A percentile compares a stretch with the other conserved stretches of the same genome.
These are phyloP conservation scores for Luffia ferchaultella DNA, from an alignment of 2,888 invertebrate genomes.

Conservation along the genomic window DNA sequence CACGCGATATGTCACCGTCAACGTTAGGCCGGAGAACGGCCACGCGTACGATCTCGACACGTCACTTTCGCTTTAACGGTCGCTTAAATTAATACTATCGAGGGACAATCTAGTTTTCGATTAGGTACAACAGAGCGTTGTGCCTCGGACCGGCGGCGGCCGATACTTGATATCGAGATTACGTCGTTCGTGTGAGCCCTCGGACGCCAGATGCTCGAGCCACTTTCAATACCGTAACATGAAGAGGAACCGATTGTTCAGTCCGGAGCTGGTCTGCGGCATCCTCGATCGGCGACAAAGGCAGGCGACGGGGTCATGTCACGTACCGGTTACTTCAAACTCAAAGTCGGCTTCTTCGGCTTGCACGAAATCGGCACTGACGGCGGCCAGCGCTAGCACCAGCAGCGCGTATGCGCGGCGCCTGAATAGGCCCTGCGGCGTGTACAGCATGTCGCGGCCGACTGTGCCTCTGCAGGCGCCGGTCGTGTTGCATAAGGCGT, in stretches of 20 bases:
- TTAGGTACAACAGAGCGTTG: too few relatives aligned
- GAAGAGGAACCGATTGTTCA: too few relatives aligned
- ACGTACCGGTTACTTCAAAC: background rate
- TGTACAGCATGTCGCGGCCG: background rate
- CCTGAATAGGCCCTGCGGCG: background rate
- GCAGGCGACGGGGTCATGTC: background rate
- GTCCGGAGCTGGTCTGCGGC: background rate
- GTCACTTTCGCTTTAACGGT: background rate
- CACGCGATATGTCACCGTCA: background rate
- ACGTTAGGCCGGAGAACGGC: background rate
- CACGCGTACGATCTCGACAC: background rate
- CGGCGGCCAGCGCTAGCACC: background rate
- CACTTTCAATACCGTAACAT: conserved; percentile 8
- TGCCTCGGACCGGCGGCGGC: too few relatives aligned
- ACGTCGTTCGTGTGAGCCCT: conserved; percentile 12
- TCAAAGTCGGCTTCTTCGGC: background rate
- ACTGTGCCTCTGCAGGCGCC: background rate
- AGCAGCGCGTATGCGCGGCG: background rate
- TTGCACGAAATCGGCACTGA: background rate
- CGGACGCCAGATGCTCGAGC: conserved; percentile 17
- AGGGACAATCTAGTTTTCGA: background rate
- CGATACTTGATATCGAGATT: too few relatives aligned
- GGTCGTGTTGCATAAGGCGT: background rate
- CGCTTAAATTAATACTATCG: background rate
- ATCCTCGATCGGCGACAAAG: background rate